These are phyloP conservation scores for Prolemur simus DNA, from an alignment of 2,113 vertebrate species.

Conservation along the genomic window DNA sequence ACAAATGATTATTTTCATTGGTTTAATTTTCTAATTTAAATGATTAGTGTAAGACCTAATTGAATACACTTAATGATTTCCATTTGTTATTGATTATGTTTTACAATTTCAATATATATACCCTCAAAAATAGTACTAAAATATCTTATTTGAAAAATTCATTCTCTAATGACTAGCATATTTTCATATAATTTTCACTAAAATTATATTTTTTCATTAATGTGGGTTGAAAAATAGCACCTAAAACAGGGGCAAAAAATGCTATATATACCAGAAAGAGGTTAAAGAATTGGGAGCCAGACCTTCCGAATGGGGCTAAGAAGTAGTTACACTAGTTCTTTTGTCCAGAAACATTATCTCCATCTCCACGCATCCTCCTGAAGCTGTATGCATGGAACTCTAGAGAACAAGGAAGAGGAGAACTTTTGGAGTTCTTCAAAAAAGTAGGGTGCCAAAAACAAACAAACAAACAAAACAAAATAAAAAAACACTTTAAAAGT, in stretches of 20 bases:
- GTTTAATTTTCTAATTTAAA: conserved; percentile 53
- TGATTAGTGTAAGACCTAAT: conserved; percentile 44
- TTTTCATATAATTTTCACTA: neutral
- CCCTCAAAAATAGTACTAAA: neutral
- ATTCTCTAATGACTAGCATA: neutral
- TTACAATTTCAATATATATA: neutral
- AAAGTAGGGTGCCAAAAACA: neutral
- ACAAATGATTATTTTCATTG: conserved; percentile 52
- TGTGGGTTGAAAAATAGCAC: neutral
- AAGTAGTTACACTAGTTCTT: neutral
- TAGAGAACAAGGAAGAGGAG: neutral
- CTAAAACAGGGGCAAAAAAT: neutral
- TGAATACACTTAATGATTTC: conserved; percentile 68
- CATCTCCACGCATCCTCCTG: neutral
- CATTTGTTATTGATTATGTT: conserved; percentile 31
- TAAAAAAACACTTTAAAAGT: neutral
- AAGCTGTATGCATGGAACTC: neutral
- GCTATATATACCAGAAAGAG: neutral
- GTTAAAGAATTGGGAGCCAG: neutral
- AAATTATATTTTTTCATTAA: neutral
- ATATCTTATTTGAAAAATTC: neutral
- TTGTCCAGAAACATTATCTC: neutral
- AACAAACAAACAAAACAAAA: neutral
- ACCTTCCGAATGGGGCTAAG: neutral
- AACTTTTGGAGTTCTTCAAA: neutral